Percentiles rank a stretch among this genome's conserved stretches.
phyloP scores from a whole-genome alignment of 2,113 vertebrate species.

The Castor canadensis region DNA sequence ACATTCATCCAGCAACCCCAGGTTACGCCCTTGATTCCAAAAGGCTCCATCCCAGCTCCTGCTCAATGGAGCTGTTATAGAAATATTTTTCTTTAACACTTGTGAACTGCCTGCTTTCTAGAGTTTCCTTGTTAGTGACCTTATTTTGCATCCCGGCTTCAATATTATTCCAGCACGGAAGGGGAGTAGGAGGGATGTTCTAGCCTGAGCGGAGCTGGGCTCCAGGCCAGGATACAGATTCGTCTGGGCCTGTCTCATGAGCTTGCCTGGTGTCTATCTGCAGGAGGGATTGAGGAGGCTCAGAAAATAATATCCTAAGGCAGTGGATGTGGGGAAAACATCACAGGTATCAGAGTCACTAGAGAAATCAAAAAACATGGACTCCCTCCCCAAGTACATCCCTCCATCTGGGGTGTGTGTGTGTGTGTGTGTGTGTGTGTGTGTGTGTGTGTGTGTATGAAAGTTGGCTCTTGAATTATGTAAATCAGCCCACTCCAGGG shows the following conservation, averaged over 20 bases:
- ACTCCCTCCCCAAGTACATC: not conserved
- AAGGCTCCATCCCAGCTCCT: not conserved
- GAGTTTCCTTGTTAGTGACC: conserved; percentile 54
- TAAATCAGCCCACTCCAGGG: not conserved
- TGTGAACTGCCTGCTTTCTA: conserved; percentile 44
- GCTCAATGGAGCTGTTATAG: not conserved
- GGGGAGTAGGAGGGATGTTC: conserved; percentile 26
- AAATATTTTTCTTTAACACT: conserved; percentile 26
- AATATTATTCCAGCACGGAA: conserved; percentile 33
- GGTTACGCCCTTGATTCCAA: not conserved
- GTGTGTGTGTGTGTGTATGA: not conserved
- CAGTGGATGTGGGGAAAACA: conserved; percentile 10
- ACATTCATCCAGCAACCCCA: not conserved
- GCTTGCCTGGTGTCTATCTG: conserved; percentile 53
- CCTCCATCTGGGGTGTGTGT: not conserved
- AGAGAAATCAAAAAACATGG: conserved; percentile 29
- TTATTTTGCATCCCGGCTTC: conserved; percentile 57
- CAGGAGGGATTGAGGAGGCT: not conserved
- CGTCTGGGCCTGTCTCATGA: conserved; percentile 31
- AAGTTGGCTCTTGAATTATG: not conserved
- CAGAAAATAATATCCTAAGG: conserved; percentile 60
- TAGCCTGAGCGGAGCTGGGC: conserved; percentile 48
- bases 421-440: not conserved
- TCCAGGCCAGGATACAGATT: conserved; percentile 49
- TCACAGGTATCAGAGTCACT: conserved; percentile 9